A percentile compares a stretch with the other conserved stretches of the same genome.
Conservation (phyloP, 1,140 invertebrate species). For the Panagrolaimus sp. region DNA sequence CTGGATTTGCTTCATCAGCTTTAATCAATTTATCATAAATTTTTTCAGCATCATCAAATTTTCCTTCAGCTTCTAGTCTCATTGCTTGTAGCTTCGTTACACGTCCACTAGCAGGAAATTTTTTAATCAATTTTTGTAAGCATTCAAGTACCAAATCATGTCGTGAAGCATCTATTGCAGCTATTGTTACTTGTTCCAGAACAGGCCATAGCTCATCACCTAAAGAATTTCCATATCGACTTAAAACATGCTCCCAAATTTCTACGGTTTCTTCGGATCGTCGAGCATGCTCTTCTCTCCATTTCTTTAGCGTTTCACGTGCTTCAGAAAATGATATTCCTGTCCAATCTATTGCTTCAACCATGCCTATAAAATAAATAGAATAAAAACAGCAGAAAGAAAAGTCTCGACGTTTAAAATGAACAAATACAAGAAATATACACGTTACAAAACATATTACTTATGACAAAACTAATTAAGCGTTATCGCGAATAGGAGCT, state of each 20-base stretch:
- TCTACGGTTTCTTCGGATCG: slow-evolving; percentile 79
- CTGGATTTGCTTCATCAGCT: slow-evolving; percentile 84
- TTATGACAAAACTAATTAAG: too few relatives aligned
- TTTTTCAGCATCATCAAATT: slow-evolving; percentile 81
- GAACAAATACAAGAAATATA: too few relatives aligned
- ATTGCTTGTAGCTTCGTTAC: slow-evolving; percentile 80
- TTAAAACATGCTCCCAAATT: slow-evolving; percentile 75
- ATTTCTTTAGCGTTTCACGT: slow-evolving; percentile 66
- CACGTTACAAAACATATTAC: too few relatives aligned
- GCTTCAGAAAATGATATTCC: slow-evolving; percentile 35
- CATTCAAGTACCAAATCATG: slow-evolving; percentile 74
- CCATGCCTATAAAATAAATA: background rate
- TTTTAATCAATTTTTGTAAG: slow-evolving; percentile 69
- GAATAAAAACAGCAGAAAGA: background rate
- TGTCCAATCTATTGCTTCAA: slow-evolving; percentile 9
- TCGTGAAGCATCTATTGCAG: slow-evolving; percentile 78
- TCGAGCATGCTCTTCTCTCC: slow-evolving; percentile 84
- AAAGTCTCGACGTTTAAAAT: too few relatives aligned
- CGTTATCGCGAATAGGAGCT: too few relatives aligned
- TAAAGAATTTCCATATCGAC: slow-evolving; percentile 70
- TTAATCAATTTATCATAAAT: slow-evolving; percentile 80
- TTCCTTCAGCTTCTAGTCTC: slow-evolving; percentile 76
- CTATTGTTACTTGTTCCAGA: slow-evolving; percentile 78
- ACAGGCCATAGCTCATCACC: slow-evolving; percentile 87
- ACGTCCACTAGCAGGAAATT: slow-evolving; percentile 83